Evolutionary conservation across 53 echinoderm and acorn worm genomes (phyloP).

Genomic region (Luidia sarsii): DNA sequence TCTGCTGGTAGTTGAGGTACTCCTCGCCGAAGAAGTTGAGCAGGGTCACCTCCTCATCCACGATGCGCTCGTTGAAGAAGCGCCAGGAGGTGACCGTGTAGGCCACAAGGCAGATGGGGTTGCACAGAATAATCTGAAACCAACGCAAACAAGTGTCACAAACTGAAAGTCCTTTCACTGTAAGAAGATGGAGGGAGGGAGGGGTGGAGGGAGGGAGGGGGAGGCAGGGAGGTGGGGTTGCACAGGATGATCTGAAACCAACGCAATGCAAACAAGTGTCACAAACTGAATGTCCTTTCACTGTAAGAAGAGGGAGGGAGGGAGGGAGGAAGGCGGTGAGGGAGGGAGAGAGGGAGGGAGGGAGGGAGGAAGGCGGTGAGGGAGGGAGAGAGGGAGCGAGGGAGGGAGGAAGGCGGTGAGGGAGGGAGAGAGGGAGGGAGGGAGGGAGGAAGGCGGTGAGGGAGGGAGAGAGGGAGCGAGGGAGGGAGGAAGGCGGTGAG

Average conservation of each 20-base stretch:
- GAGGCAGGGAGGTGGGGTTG: constrained; percentile 90
- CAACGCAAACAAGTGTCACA: background rate
- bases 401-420: too few species aligned
- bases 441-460: too few species aligned
- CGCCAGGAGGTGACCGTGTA: constrained; percentile 94
- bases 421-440: too few species aligned
- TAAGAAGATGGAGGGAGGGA: background rate
- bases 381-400: too few species aligned
- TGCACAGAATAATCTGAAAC: constrained; percentile 83
- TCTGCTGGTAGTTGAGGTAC: constrained; percentile 91
- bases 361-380: constrained; percentile 83
- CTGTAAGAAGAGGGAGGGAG: background rate
- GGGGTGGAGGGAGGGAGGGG: too few species aligned
- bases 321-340: too few species aligned
- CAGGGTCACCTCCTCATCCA: constrained; percentile 93
- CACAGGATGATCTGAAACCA: constrained; percentile 80
- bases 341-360: constrained; percentile 83
- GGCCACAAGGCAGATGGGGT: constrained; percentile 84
- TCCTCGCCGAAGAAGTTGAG: constrained; percentile 94
- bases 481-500: too few species aligned
- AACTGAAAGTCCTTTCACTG: background rate
- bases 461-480: too few species aligned
- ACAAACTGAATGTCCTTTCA: background rate
- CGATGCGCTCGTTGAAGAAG: constrained; percentile 94
- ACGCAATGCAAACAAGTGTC: background rate